Base-by-base conservation (phyloP, 1,140 invertebrate species). In the Drosophila micromelanica region DNA sequence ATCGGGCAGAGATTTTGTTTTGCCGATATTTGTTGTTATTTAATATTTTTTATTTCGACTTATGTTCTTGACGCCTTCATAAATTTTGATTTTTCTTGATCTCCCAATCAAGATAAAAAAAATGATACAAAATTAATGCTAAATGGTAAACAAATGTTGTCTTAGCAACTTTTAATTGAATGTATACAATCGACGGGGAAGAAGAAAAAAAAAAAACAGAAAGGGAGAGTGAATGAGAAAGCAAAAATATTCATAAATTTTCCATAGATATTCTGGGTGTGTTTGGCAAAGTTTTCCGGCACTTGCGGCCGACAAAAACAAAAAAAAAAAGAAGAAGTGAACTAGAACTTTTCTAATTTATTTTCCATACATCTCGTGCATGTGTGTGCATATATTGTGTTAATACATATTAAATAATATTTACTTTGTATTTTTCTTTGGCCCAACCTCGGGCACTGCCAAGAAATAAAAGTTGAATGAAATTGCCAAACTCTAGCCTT, bases 321-420 rank as follows among this genome's bases (percentile, higher is more conserved):
- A 76, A 74, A 27, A 17, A 76, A 78, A 45, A 57, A 61, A 69
- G 73, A 74, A 27, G 27, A 8, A 8, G 52, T 52, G 67, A 73
- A 54, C 80, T 74, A 40, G 69, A 85, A 85, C 80, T 85, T 85
- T 85, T 85, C 80, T 85, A 85, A 85, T 85, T 85, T 85, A 85
- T 85, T 85, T 85, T 61, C 76, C 68, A 76, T 84, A 76, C 76
- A 62, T 78, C 55, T 56, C 35, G 27, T 54, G 67, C 49, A 57
- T 59, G 52, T 63, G 45, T 52, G 52, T 17, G 45, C 54, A 60
- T 73, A 56, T 69, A 64, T 45, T 73, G 73, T 85, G 76, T 71
- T 85, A 80, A 80, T 84, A 80, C 80, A 84, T 80, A 85, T 84
- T 84, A 76, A 76, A 84, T 77, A 85, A 85, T 85, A 85, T 76